Percentiles rank a stretch among this genome's conserved stretches.
These are phyloP conservation scores for Threskiornis aethiopicus DNA, from an alignment of 2,797 vertebrate genomes.

Conservation along the genomic window DNA sequence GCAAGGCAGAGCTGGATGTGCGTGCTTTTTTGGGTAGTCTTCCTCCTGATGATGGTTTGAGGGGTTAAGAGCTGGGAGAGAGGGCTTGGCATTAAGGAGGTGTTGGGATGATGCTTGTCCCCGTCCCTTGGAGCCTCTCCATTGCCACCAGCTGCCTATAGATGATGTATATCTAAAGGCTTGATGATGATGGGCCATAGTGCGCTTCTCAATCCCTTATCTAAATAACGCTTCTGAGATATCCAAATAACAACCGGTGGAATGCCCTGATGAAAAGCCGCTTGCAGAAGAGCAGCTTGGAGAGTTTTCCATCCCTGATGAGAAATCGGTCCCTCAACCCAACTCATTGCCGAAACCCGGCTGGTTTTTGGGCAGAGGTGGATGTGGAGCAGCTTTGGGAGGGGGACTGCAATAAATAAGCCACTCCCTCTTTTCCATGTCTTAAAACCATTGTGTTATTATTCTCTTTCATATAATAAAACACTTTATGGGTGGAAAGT, in stretches of 20 bases:
- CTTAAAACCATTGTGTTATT: background rate
- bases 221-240: background rate
- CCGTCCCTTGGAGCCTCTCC: background rate
- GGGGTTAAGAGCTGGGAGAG: background rate
- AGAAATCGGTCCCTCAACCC: background rate
- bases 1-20: background rate
- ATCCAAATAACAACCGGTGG: background rate
- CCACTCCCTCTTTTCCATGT: accelerated
- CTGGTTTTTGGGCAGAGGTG: background rate
- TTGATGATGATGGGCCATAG: background rate
- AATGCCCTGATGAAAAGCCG: background rate
- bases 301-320: accelerated
- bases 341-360: accelerated
- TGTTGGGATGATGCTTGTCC: background rate
- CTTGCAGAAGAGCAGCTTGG: background rate
- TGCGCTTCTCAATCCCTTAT: accelerated
- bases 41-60: background rate
- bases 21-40: accelerated
- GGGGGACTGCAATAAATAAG: background rate
- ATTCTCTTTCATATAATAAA: background rate
- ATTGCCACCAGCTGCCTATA: background rate
- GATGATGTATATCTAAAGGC: background rate
- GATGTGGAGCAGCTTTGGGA: background rate
- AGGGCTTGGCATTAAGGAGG: accelerated
- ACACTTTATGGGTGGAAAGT: background rate